Evolutionary conservation across 2,113 vertebrate species (phyloP), one percentile per base, ranked within the genome.

Genomic region (Thymallus thymallus): DNA sequence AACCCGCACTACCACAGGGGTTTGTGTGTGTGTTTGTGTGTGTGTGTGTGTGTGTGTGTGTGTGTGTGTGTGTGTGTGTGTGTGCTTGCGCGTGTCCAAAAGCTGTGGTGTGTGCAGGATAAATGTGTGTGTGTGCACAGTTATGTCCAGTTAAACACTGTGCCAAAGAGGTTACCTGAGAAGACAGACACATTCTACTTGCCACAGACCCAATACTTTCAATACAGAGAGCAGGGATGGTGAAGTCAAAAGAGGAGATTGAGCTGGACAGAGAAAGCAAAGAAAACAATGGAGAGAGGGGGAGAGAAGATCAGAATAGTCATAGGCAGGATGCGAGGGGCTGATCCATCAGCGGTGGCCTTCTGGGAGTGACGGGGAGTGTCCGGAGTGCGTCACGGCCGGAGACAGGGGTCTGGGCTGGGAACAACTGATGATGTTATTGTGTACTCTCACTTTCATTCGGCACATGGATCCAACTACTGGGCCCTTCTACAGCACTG

Each of bases 281-380:
- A 74, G 65, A 13, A 23, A 70, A 29, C 18, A 56, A 26, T 35
- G 24, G 60, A 75, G 32, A 35, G 60, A 16, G 5, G n/a, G n/a
- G n/a, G n/a, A n/a, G n/a, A n/a, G n/a, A 51, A 51, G 20, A 45
- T 74, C 45, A 30, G 18, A 58, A 14, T 12, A n/a, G 55, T 3
- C 20, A 18, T 58, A 55, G 51, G 13, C 51, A 55, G 51, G 51
- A 20, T 14, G 51, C 51, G 35, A 35, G 16, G 26, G 63, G 64
- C 76, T 78, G 32, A 79, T 76, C 74, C 66, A 80, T 77, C 72
- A 74, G 5, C 16, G 16, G 69, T 78, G 69, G 61, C 67, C 64
- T 58, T 69, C 22, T 63, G 62, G 63, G 62, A 55, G 46, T 73
- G 72, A 70, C 76, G 2, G 4, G 14, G 64, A 4, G n/a, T 56